Evolutionary conservation across 2,797 vertebrate genomes (phyloP), one percentile per base, ranked within the genome.

Genomic region (Morelia viridis): DNA sequence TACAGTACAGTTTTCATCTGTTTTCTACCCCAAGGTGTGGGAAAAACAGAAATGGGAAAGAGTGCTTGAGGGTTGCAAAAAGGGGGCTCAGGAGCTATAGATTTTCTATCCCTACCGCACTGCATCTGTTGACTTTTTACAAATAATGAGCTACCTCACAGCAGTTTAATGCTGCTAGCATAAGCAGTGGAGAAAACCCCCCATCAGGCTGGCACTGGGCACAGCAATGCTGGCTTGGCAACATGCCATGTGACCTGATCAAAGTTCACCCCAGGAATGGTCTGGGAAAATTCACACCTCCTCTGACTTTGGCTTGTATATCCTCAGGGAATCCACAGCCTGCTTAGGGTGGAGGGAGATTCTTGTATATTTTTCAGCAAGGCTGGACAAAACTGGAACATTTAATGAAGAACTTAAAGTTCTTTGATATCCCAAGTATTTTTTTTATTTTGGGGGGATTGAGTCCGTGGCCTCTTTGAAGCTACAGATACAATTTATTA

Each of bases 401-500:
- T 80, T 95, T 71, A 95, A 65, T 85, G 91, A 92, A 95, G 60
- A 28, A n/a, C 13, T 90, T 89, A 57, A 46, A 9, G 87, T 19
- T 89, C 19, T 93, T 94, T 92, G 46, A 93, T 60, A 19, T 87
- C 0, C 80, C 26, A 50, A 76, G 4, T 62, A 88, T 84, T 91
- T 89, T 88, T 90, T 28, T 90, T 50, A 41, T 41, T 41, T 41
- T 41, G 41, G 41, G 28, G 62, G 46, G 62, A 91, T 94, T 62
- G 88, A 93, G 93, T 92, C 71, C 85, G 94, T 90, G 8, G 60
- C 71, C 84, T 85, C 94, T 92, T 93, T 89, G 87, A 93, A 96
- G 94, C 95, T 91, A 91, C 94, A 94, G 89, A 91, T 88, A 95
- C 96, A 95, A 94, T 97, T 97, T 96, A 93, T 97, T 95, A 93